Conservation (phyloP, 1,140 invertebrate species). For the Trichogramma pretiosum region DNA sequence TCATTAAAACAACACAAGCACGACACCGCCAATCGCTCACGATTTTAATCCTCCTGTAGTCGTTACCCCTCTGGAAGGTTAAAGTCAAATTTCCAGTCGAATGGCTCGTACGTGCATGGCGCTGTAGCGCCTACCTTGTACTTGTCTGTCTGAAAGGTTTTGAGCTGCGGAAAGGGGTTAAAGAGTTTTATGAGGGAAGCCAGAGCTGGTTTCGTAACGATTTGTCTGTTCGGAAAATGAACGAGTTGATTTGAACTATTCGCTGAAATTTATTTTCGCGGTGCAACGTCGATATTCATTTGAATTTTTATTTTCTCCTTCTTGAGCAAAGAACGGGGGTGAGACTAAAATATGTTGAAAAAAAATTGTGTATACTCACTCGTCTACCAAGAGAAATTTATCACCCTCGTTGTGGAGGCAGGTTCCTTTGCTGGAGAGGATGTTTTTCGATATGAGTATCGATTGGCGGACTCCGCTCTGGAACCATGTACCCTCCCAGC, state of each 20-base stretch:
- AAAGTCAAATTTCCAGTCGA: constrained; percentile 10
- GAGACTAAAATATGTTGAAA: too few species aligned
- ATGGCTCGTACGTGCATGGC: neutral
- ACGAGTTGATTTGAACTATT: too few species aligned
- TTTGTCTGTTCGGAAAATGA: too few species aligned
- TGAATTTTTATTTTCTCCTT: too few species aligned
- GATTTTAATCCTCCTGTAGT: constrained; percentile 30
- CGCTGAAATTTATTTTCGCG: too few species aligned
- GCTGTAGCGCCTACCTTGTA: neutral
- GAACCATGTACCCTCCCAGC: constrained; percentile 78
- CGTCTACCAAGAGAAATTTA: constrained; percentile 73
- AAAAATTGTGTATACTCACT: constrained; percentile 54
- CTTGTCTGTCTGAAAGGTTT: too few species aligned
- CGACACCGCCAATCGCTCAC: too few species aligned
- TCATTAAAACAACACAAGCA: constrained; percentile 17
- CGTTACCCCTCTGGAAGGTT: neutral
- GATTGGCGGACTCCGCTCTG: constrained; percentile 73
- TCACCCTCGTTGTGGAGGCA: constrained; percentile 72
- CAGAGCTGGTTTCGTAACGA: too few species aligned
- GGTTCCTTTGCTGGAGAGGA: constrained; percentile 69
- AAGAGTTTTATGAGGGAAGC: too few species aligned
- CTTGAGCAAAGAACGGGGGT: too few species aligned
- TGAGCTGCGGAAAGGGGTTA: too few species aligned
- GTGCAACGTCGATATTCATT: too few species aligned
- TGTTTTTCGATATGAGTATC: constrained; percentile 66